Base-by-base conservation (phyloP, 2,888 invertebrate genomes). In the Noctua pronuba region DNA sequence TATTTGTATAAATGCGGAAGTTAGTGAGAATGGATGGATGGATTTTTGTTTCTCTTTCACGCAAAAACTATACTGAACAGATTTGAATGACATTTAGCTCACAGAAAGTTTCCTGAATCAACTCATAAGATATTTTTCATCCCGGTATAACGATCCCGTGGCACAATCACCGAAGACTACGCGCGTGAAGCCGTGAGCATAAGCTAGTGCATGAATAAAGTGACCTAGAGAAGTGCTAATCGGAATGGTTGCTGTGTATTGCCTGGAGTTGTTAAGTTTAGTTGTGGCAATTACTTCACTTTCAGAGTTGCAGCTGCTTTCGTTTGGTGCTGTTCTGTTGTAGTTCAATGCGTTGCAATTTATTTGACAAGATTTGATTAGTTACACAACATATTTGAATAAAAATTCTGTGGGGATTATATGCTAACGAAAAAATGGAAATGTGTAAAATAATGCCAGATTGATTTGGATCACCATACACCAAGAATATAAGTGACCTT, bases 201-300 rank as follows among this genome's bases (percentile, higher is more conserved):
- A 55, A 55, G 5, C 55, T 55, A 41, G 41, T 79, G 79, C 77
- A 85, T 79, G 76, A 84, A 67, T 84, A 73, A 18, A 72, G 71
- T 71, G 31, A 74, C 55, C 64, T 46, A 70, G 46, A 41, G 13
- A 35, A 66, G 62, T 49, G 28, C 55, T 72, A 68, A 77, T 35
- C 41, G 31, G 31, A 44, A 28, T 18, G n/a, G 66, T 8, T 52
- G 6, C 35, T 65, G n/a, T 60, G 3, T 62, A 46, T 75, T 31
- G 52, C 24, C 5, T 62, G 28, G 11, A 24, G 16, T 35, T 52
- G 44, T 79, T 21, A 58, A 35, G 16, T 71, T 58, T 64, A 67
- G 44, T 58, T 44, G 46, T 44, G 11, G 60, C 7, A 58, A 69
- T 73, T 58, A 55, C 28, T 68, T 71, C 0, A 52, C 52, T 52